These are phyloP conservation scores for Orthonychiurus folsomi DNA, from an alignment of 2,888 invertebrate genomes.

Conservation along the genomic window DNA sequence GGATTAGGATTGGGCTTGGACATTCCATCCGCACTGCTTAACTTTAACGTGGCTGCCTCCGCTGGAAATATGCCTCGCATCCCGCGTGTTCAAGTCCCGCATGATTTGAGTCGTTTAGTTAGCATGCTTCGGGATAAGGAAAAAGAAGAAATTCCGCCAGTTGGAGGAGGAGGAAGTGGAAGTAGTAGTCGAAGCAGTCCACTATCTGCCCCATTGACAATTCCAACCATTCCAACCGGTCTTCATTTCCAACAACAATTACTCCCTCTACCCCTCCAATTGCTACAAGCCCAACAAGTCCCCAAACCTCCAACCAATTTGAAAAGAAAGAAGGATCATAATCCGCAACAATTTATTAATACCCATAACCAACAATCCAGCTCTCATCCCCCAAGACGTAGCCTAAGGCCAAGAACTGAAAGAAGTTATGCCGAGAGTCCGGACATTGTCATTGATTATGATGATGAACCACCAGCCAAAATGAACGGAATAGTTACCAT, in stretches of 20 bases:
- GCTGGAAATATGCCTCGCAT: slow-evolving; percentile 23
- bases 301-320: slow-evolving; percentile 16
- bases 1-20: slow-evolving; percentile 22
- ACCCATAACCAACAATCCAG: slow-evolving; percentile 11
- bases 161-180: slow-evolving; percentile 1
- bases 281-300: slow-evolving; percentile 12
- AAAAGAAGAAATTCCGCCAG: slow-evolving; percentile 27
- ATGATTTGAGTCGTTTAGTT: slow-evolving; percentile 38
- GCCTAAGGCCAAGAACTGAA: slow-evolving; percentile 71
- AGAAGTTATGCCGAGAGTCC: slow-evolving; percentile 79
- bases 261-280: slow-evolving; percentile 7
- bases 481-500: slow-evolving; percentile 44
- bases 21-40: slow-evolving; percentile 19
- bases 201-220: neutral
- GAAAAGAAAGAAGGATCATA: slow-evolving; percentile 39
- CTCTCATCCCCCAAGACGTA: slow-evolving; percentile 50
- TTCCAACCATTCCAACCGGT: neutral
- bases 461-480: slow-evolving; percentile 50
- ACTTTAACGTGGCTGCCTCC: slow-evolving; percentile 24
- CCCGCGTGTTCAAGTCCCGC: slow-evolving; percentile 39
- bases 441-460: slow-evolving; percentile 50
- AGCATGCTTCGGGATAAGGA: slow-evolving; percentile 36
- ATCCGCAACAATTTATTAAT: slow-evolving; percentile 7
- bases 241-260: slow-evolving; percentile 3
- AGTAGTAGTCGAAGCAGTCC: slow-evolving; percentile 9